Evolutionary conservation across 2,113 vertebrate genomes (phyloP), one percentile per base, ranked within the genome.

Genomic region (Ochotona curzoniae): DNA sequence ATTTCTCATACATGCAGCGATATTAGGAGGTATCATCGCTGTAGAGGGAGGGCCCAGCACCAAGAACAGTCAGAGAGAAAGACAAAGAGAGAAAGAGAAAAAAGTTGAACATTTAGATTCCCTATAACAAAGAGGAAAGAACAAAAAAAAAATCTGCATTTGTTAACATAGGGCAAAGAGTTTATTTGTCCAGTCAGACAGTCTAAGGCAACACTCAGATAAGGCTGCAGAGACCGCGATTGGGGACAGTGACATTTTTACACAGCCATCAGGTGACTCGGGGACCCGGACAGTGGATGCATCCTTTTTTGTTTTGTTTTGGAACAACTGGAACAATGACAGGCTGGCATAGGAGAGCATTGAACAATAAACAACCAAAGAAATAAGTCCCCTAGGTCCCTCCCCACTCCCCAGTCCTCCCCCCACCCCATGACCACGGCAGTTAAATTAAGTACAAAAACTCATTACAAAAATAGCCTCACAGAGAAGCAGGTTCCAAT

Each of bases 1-100:
- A 99, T 99, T 99, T 99, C 99, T 99, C 99, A 99, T 98, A 98
- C 99, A 99, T 99, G 99, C 99, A 99, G 99, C 98, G 98, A 99
- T 99, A 99, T 99, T 99, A 98, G 99, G 99, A 99, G 99, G 99
- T 97, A 99, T 98, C 99, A 99, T 99, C 99, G 99, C 99, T 99
- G 99, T 99, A 98, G 98, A 98, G 98, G 98, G 99, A 99, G 99
- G 99, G 98, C 98, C 99, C 99, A 98, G 98, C 98, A 97, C 98
- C 98, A 98, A 98, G 98, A 98, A 98, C 98, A 98, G 98, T 98
- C 83, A 97, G 97, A 98, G 98, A 98, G 94, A 97, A 94, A 97
- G 98, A 98, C 97, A 98, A 98, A 99, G 98, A 99, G 97, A 99
- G 98, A 98, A 97, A 98, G 98, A 97, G 91, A 97, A 98, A 44